Evolutionary conservation across 2,888 invertebrate species (phyloP).

Genomic region (Hipparchia sbordonii): DNA sequence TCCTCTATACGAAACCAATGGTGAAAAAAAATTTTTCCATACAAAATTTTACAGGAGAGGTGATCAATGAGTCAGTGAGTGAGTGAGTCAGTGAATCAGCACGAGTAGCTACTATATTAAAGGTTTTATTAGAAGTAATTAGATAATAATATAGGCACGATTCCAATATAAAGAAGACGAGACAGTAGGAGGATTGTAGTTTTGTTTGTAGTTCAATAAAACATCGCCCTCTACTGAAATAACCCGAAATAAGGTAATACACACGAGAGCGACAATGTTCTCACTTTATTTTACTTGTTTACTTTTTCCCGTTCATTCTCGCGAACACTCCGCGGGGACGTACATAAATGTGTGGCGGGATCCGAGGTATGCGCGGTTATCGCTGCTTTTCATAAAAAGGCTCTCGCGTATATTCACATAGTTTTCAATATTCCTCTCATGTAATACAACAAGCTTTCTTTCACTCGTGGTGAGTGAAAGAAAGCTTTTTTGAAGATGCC

Average conservation of each 20-base stretch:
- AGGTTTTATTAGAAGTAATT: too few relatives aligned
- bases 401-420: conserved; percentile 16
- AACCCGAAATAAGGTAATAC: conserved; percentile 24
- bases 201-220: conserved; percentile 14
- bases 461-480: background rate
- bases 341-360: conserved; percentile 22
- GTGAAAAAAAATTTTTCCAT: too few relatives aligned
- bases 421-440: conserved; percentile 30
- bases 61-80: too few relatives aligned
- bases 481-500: too few relatives aligned
- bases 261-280: conserved; percentile 29
- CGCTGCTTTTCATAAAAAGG: conserved; percentile 30
- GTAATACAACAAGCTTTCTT: background rate
- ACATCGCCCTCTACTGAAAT: conserved; percentile 12
- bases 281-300: conserved; percentile 26
- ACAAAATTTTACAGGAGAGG: too few relatives aligned
- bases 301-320: conserved; percentile 28
- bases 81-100: too few relatives aligned
- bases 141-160: too few relatives aligned
- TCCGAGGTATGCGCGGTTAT: conserved; percentile 22
- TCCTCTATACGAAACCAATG: too few relatives aligned
- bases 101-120: too few relatives aligned
- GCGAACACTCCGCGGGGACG: conserved; percentile 27
- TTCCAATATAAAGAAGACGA: background rate
- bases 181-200: background rate